These are phyloP conservation scores for Corynorhinus townsendii DNA, from an alignment of 2,113 vertebrate species.

Conservation along the genomic window DNA sequence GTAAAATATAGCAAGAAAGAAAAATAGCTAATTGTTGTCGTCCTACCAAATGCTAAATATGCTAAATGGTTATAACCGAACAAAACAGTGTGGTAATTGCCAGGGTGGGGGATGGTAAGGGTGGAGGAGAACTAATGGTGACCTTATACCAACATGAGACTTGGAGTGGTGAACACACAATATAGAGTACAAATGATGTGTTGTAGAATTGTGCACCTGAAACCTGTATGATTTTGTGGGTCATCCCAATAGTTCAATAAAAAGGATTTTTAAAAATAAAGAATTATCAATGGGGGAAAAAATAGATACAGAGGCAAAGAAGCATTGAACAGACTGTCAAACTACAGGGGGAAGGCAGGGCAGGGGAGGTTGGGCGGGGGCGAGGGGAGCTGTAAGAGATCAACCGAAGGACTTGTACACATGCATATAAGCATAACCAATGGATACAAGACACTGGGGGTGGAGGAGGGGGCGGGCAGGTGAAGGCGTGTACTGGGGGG, in stretches of 20 bases:
- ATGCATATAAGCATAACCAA: too few species aligned
- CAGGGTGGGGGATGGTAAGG: neutral
- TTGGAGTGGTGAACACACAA: neutral
- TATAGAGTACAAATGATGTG: neutral
- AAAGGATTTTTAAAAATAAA: neutral
- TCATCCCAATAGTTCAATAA: neutral
- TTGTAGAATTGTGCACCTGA: neutral
- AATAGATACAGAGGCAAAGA: too few species aligned
- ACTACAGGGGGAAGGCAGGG: too few species aligned
- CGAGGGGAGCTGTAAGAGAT: too few species aligned
- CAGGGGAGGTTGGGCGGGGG: too few species aligned
- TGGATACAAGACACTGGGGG: too few species aligned
- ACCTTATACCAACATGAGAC: neutral
- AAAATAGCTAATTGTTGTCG: neutral
- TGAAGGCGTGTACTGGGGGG: too few species aligned
- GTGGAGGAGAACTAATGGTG: neutral
- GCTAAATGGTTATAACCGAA: neutral
- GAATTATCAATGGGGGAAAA: too few species aligned
- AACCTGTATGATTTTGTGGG: neutral
- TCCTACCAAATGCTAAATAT: neutral
- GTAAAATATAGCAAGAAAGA: constrained; percentile 30
- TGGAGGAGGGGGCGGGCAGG: too few species aligned
- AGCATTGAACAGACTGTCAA: too few species aligned
- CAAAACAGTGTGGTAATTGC: neutral
- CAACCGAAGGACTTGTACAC: too few species aligned